Percentiles rank a stretch among this genome's conserved stretches.
phyloP scores from a whole-genome alignment of 2,113 vertebrate genomes.

The Potamarius usumacintae region DNA sequence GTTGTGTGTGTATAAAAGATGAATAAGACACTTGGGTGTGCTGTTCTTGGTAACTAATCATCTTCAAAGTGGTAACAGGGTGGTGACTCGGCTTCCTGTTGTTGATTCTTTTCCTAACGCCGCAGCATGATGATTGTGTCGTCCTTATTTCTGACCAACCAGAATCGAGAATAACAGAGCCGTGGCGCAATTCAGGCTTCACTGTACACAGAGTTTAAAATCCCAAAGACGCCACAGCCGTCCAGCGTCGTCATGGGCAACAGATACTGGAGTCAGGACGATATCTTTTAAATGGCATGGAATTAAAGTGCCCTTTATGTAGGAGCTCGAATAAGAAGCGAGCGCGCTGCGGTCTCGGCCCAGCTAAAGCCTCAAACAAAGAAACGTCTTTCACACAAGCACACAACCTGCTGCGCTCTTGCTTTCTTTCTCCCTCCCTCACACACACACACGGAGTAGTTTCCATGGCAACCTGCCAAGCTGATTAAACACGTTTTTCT shows the following conservation, averaged over 20 bases:
- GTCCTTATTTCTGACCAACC: too few species aligned
- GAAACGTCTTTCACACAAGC: constrained; percentile 77
- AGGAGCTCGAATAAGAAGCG: too few species aligned
- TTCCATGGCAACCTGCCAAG: constrained; percentile 72
- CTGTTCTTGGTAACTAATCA: too few species aligned
- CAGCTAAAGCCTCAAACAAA: constrained; percentile 17
- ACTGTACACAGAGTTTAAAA: neutral
- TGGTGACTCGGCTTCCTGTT: too few species aligned
- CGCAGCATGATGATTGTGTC: too few species aligned
- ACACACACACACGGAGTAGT: constrained; percentile 48
- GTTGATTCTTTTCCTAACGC: too few species aligned
- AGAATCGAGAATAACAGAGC: too few species aligned
- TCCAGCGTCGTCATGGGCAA: neutral
- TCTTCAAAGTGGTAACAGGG: too few species aligned
- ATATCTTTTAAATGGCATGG: neutral
- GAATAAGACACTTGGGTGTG: too few species aligned
- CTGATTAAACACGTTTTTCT: constrained; percentile 21
- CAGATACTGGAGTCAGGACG: neutral
- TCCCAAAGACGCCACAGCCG: neutral
- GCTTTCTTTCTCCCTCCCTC: neutral
- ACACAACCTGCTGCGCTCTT: neutral
- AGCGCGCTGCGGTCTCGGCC: neutral
- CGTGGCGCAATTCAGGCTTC: neutral
- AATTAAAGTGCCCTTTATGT: too few species aligned
- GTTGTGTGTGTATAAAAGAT: too few species aligned